Base-by-base conservation (phyloP, 2,113 vertebrate genomes). In the Naja naja region DNA sequence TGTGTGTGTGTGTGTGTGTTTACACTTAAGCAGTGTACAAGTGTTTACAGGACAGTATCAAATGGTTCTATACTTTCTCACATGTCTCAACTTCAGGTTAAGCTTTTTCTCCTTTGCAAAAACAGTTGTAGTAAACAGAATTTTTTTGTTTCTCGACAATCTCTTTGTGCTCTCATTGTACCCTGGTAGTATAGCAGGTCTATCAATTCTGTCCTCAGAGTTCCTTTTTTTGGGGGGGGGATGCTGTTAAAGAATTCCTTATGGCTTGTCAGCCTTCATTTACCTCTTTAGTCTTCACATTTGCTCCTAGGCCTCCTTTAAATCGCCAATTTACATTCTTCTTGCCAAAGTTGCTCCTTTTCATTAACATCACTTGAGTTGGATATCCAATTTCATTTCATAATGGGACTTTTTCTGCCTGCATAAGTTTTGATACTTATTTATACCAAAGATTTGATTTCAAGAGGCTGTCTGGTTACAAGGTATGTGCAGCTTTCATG, bases 271-370 rank as follows among this genome's bases (percentile, higher is more conserved):
- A 54, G 34, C 94, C 0, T 52, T 12, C 54, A 85, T 97, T 96
- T 96, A 87, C 60, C 60, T 92, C 56, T 88, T 52, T 92, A 53
- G 92, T 96, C 92, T 23, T 96, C 93, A 96, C 0, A 92, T 56
- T 54, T 94, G 94, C 93, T 94, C 47, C 89, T 93, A 94, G 52
- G 95, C 89, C 45, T 93, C 93, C 90, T 94, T 87, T 90, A 86
- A 92, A 95, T 94, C 95, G 96, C 53, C 60, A 54, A 93, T 95
- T 97, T 93, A 85, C 89, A 90, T 96, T 87, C 96, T 91, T 93
- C 93, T 94, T 96, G 95, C 94, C 90, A 93, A 90, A 94, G 58
- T 91, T 96, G 91, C 94, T 95, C 86, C 89, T 27, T 94, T 86
- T 47, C 85, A 56, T 96, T 96, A 95, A 88, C 85, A 96, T 96